Evolutionary conservation across 1,140 invertebrate species (phyloP).

Genomic region (Telenomus remus): DNA sequence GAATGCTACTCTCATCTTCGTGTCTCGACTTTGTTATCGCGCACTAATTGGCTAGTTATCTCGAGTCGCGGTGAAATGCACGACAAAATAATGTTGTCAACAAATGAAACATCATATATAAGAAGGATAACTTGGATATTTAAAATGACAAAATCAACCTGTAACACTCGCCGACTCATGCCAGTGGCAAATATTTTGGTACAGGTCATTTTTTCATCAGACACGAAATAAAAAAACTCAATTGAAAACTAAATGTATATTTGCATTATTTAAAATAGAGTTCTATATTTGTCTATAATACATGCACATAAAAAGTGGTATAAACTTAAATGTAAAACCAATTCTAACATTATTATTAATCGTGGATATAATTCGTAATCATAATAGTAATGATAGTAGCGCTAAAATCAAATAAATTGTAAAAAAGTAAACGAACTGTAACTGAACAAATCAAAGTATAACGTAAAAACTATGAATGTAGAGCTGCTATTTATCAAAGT

Average conservation of each 20-base stretch:
- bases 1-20: constrained; percentile 22
- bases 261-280: constrained; percentile 30
- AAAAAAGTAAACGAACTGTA: constrained; percentile 31
- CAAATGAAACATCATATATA: constrained; percentile 23
- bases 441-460: constrained; percentile 39
- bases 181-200: no score
- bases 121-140: constrained; percentile 1
- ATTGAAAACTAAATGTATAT: constrained; percentile 50
- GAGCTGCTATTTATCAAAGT: constrained; percentile 44
- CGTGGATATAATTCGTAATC: constrained; percentile 44
- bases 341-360: constrained; percentile 58
- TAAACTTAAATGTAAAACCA: constrained; percentile 56
- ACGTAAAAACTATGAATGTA: constrained; percentile 30
- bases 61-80: constrained; percentile 20
- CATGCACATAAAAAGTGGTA: constrained; percentile 55
- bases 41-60: constrained; percentile 46
- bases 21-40: constrained; percentile 41
- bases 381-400: constrained; percentile 54
- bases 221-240: constrained; percentile 23
- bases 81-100: constrained; percentile 16
- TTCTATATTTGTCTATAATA: constrained; percentile 48
- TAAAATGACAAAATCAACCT: background rate
- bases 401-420: constrained; percentile 50
- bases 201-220: no score
- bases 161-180: no score